Evolutionary conservation across 2,797 vertebrate genomes (phyloP).

Genomic region (Sebastes wilsoni): DNA sequence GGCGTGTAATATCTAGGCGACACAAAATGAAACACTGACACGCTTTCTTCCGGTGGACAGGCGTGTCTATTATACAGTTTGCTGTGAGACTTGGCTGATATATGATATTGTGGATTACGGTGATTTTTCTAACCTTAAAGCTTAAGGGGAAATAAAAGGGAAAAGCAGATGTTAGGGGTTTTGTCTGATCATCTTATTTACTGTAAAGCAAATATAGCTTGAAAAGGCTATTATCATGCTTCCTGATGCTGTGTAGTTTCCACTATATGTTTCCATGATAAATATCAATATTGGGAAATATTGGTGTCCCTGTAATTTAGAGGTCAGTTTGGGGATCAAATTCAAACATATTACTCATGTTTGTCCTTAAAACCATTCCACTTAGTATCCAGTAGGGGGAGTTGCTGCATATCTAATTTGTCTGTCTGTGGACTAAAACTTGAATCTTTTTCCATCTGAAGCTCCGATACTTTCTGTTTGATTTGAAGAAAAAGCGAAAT

Average conservation of each 20-base stretch:
- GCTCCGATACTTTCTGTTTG: background rate
- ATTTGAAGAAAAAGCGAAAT: background rate
- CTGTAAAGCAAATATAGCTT: background rate
- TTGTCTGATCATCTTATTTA: background rate
- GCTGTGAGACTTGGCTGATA: too few relatives aligned
- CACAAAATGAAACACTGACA: too few relatives aligned
- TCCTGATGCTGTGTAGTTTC: background rate
- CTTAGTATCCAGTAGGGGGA: slow-evolving; percentile 64
- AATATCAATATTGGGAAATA: background rate
- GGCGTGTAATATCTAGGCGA: too few relatives aligned
- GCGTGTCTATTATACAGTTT: too few relatives aligned
- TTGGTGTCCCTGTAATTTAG: background rate
- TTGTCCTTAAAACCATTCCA: background rate
- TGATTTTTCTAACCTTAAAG: background rate
- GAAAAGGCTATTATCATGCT: background rate
- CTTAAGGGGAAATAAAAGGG: background rate
- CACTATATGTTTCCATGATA: background rate
- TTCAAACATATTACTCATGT: background rate
- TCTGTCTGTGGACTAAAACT: background rate
- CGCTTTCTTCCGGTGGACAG: too few relatives aligned
- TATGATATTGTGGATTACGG: background rate
- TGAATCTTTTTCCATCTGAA: background rate
- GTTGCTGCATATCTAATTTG: slow-evolving; percentile 33
- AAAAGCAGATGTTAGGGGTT: background rate
- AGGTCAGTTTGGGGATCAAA: background rate